Evolutionary conservation across 1,140 invertebrate species (phyloP), one percentile per base, ranked within the genome.

Genomic region (Conus ventricosus): DNA sequence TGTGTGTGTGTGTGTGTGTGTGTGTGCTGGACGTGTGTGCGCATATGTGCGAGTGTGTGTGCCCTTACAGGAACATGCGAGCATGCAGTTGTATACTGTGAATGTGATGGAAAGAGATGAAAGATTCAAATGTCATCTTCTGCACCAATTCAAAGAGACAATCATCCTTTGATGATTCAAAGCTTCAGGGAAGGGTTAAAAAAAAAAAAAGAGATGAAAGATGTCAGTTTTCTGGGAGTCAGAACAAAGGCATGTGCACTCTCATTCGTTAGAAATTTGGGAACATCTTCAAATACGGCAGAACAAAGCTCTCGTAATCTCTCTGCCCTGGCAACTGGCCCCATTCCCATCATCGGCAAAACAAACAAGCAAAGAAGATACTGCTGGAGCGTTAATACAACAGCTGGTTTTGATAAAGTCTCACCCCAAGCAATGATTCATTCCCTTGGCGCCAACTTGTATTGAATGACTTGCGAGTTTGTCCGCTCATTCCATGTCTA

Each of bases 1-100:
- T 81, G 78, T 51, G 78, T 81, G 78, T 81, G 78, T 81, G 78
- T 81, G 2, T 81, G 10, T 15, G 15, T 78, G 75, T 78, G 75
- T 78, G 13, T 20, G 75, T 78, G 15, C n/a, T 78, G 17, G 60
- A 39, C 39, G 39, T 39, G 39, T 39, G 39, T 39, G 39, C 39
- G 39, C 39, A 39, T 39, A 39, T 3, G 39, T 39, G 39, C 3
- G 39, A 39, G 39, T 39, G 39, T 39, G 39, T 39, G 39, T 39
- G 39, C 39, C 39, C 39, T 39, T 39, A 39, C 39, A 39, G 39
- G 39, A 39, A 39, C 39, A 39, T 39, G 39, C 39, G 3, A 39
- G 39, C 39, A 39, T 39, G 39, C 39, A 39, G 3, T 3, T 1
- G 39, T 3, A 39, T 39, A 39, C 39, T 39, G 39, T 39, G 39